Evolutionary conservation across 2,888 invertebrate species (phyloP), one percentile per base, ranked within the genome.

Genomic region (Phlogophora meticulosa): DNA sequence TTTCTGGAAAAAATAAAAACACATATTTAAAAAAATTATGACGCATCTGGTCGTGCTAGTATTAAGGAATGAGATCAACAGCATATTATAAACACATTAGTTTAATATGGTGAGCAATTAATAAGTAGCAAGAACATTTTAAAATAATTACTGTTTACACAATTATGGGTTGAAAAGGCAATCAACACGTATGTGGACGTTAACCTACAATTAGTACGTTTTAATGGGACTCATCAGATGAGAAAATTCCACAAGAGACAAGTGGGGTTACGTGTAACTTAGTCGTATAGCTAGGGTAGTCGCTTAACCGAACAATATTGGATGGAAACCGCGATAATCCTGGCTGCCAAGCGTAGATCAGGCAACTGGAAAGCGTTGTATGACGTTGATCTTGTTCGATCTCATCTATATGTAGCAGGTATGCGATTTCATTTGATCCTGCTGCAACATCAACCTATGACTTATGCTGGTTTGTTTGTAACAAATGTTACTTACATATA

Each of bases 181-280:
- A 80, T 78, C 66, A 75, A 77, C 57, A 58, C 68, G 62, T 87
- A 87, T 88, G 86, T 88, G 86, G 83, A 81, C 80, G 88, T 91
- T 91, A 92, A 91, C 87, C 85, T 85, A 87, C 90, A 89, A 92
- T 93, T 91, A 91, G 90, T 90, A 83, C 85, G 76, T 85, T 87
- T 88, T 90, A 91, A 90, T 89, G 85, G 86, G 77, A 81, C 78
- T 85, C 82, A 87, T 82, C 60, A 28, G 71, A 72, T 78, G 68
- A 80, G 69, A 78, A 75, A 68, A 71, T 82, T 82, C 81, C 72
- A 79, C 57, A 40, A 28, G 81, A 51, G 9, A 32, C 22, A 48
- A 38, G 10, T 58, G n/a, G 48, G 42, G 24, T 34, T 61, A 22
- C 17, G 28, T 49, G 15, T 28, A 28, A 2, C 28, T 28, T 28